Percentiles rank a stretch among this genome's conserved stretches.
Conservation (phyloP, 2,888 invertebrate genomes). For the Limenitis camilla region DNA sequence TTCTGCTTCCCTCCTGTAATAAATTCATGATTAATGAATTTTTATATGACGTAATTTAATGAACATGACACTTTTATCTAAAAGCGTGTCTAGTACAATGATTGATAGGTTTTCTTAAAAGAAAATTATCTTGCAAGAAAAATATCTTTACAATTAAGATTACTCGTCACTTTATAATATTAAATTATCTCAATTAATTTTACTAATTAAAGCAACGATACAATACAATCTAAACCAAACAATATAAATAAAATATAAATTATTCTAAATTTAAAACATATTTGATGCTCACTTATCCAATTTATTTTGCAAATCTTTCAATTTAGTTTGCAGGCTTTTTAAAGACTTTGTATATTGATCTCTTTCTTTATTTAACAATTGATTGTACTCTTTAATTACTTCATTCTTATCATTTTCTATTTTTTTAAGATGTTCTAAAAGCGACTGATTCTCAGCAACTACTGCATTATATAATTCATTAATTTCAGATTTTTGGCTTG, state of each 20-base stretch:
- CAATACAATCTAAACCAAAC: no score
- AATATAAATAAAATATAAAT: no score
- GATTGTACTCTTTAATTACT: constrained; percentile 65
- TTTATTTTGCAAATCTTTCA: constrained; percentile 47
- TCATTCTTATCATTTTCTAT: constrained; percentile 60
- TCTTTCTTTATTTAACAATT: constrained; percentile 66
- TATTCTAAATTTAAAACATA: neutral
- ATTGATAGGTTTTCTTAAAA: constrained; percentile 31
- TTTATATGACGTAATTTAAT: constrained; percentile 19
- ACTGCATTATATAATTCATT: constrained; percentile 39
- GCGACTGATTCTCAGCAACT: constrained; percentile 57
- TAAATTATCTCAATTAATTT: no score
- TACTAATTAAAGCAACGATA: no score
- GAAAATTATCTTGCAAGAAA: no score
- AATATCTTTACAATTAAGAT: no score
- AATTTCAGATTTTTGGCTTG: constrained; percentile 32
- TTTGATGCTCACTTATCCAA: constrained; percentile 46
- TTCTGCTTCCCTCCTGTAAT: constrained; percentile 49
- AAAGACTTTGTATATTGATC: constrained; percentile 54
- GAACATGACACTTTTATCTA: constrained; percentile 35
- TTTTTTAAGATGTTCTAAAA: constrained; percentile 51
- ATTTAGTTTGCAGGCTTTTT: constrained; percentile 46
- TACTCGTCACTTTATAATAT: no score
- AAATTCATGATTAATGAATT: constrained; percentile 29
- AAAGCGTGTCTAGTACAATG: constrained; percentile 29